These are phyloP conservation scores for Aphelocoma californica DNA, from an alignment of 2,797 vertebrate species.

Conservation along the genomic window DNA sequence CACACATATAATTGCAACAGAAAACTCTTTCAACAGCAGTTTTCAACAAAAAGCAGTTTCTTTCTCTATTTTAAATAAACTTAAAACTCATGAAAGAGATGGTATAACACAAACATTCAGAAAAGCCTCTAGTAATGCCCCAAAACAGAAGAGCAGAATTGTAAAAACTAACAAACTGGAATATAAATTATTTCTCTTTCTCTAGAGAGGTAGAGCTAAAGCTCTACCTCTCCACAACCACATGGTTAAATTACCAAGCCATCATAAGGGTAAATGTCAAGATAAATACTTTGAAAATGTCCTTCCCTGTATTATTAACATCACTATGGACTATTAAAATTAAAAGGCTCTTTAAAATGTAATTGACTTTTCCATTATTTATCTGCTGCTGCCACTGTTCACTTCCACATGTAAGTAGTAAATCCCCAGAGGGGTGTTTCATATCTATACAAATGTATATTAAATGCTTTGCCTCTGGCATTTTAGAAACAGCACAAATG, in stretches of 20 bases:
- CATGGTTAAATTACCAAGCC: not conserved
- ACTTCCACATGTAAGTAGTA: not conserved
- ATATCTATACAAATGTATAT: not conserved
- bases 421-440: not conserved
- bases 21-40: not conserved
- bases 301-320: not conserved
- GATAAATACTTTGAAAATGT: constrained; percentile 4
- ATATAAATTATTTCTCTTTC: not conserved
- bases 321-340: not conserved
- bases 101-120: not conserved
- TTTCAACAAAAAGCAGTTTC: not conserved
- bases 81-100: not conserved
- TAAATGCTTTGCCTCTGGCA: not conserved
- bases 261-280: constrained; percentile 1
- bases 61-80: not conserved
- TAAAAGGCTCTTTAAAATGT: not conserved
- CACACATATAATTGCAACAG: not conserved
- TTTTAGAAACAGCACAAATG: not conserved
- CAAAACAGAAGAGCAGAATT: not conserved
- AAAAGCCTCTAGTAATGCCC: not conserved
- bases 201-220: not conserved
- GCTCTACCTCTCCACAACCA: not conserved
- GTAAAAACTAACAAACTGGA: not conserved
- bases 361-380: constrained; percentile 31
- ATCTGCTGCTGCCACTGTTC: not conserved